Evolutionary conservation across 2,797 vertebrate genomes (phyloP), one percentile per base, ranked within the genome.

Genomic region (Potorous gilbertii): DNA sequence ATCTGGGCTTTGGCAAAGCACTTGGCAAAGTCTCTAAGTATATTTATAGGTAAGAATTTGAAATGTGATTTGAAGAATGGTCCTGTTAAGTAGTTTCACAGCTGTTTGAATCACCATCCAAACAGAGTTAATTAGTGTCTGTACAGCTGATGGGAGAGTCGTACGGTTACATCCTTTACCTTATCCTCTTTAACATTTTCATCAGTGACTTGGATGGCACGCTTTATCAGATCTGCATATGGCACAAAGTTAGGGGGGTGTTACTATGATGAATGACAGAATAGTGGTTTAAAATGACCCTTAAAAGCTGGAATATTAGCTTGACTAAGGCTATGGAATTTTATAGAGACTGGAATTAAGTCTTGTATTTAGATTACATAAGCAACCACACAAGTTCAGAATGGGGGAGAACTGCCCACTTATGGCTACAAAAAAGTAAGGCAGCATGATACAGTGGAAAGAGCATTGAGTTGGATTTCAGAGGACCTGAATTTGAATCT

Each of bases 121-220:
- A 92, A n/a, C 95, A 95, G 5, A 62, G 12, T 62, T 92, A 93
- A 93, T 66, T 96, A 57, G 95, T 91, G 90, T 12, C 40, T 91
- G 90, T 52, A 62, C 90, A 66, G 55, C 24, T 90, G 66, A 95
- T 95, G 27, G 56, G 21, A 81, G 8, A 46, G 18, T 40, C 8
- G 46, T 46, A 81, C 8, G 93, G 90, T 92, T 21, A 92, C 66
- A 40, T 90, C 34, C 24, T 96, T 96, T n/a, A 66, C 27, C 40
- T 92, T 93, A 62, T 91, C 57, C 55, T 94, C 34, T 12, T 90
- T 57, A 94, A 93, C 3, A 90, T 92, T 91, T 94, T 93, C 92
- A 54, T 93, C 54, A 94, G 10, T 95, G n/a, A 91, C 34, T 96
- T 92, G 91, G 9, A 90, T 94, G 27, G 13, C 56, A 59, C 92